Conservation (phyloP, 2,888 invertebrate genomes). For the Kuschelorhynchus macadamiae region DNA sequence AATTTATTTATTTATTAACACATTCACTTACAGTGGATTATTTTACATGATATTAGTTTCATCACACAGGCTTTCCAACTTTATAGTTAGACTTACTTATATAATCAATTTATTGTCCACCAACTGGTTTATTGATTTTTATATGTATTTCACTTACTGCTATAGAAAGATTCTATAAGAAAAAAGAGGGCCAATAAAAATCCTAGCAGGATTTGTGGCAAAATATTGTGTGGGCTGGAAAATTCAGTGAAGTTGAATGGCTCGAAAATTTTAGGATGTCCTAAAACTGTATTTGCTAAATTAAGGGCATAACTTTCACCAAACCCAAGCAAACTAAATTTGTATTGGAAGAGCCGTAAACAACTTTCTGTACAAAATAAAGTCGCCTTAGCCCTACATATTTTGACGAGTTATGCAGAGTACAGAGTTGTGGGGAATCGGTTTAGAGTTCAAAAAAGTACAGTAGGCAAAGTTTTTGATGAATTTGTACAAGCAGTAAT, state of each 20-base stretch:
- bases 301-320: neutral
- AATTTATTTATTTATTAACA: too few relatives aligned
- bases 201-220: constrained; percentile 3
- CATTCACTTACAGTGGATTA: too few relatives aligned
- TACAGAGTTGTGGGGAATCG: constrained; percentile 19
- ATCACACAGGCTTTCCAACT: too few relatives aligned
- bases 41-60: too few relatives aligned
- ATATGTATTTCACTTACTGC: too few relatives aligned
- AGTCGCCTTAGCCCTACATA: constrained; percentile 18
- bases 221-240: neutral
- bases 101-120: too few relatives aligned
- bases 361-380: constrained; percentile 5
- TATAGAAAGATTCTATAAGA: too few relatives aligned
- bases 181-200: neutral
- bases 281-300: neutral
- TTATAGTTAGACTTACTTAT: too few relatives aligned
- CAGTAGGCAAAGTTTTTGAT: constrained; percentile 16
- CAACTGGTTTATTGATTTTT: too few relatives aligned
- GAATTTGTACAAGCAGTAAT: constrained; percentile 6
- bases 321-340: neutral
- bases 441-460: constrained; percentile 23
- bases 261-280: neutral
- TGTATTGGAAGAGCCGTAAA: neutral
- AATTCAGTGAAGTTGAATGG: neutral
- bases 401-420: constrained; percentile 13